These are phyloP conservation scores for Hypselothyrea guttata DNA, from an alignment of 2,888 invertebrate genomes.

Conservation along the genomic window DNA sequence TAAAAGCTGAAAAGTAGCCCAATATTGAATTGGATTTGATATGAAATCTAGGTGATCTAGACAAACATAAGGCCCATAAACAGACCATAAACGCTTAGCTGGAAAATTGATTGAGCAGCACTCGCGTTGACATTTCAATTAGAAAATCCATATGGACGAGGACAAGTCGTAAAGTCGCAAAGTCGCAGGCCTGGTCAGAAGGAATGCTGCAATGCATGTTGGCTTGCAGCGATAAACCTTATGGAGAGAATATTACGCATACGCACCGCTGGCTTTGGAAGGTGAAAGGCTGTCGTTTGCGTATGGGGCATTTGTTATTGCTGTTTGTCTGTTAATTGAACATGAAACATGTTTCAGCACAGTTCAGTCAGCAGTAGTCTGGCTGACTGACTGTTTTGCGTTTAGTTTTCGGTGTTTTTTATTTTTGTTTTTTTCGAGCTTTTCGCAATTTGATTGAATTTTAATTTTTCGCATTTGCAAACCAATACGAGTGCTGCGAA, in stretches of 20 bases:
- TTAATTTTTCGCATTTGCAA: constrained; percentile 71
- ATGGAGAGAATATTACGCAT: constrained; percentile 51
- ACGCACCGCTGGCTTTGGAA: constrained; percentile 18
- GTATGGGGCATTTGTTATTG: constrained; percentile 36
- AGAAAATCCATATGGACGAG: constrained; percentile 51
- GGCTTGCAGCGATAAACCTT: constrained; percentile 49
- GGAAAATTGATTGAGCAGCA: constrained; percentile 70
- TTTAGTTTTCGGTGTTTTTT: constrained; percentile 18
- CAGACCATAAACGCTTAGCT: constrained; percentile 39
- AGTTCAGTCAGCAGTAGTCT: constrained; percentile 7
- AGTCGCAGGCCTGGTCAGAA: constrained; percentile 21
- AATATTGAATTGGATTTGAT: constrained; percentile 28
- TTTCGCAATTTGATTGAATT: constrained; percentile 78
- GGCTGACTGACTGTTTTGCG: constrained; percentile 25
- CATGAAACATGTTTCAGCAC: constrained; percentile 69
- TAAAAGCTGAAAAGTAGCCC: constrained; percentile 33
- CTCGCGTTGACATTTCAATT: constrained; percentile 74
- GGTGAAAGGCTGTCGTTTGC: constrained; percentile 56
- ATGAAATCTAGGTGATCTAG: constrained; percentile 50
- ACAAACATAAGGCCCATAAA: constrained; percentile 40
- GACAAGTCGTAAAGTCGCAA: constrained; percentile 3
- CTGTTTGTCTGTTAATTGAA: constrained; percentile 64
- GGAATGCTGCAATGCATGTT: constrained; percentile 54
- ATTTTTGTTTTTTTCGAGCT: constrained; percentile 37
- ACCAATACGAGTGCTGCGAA: constrained; percentile 50